phyloP scores from a whole-genome alignment of 2,888 invertebrate genomes.

The Strigamia maritima region DNA sequence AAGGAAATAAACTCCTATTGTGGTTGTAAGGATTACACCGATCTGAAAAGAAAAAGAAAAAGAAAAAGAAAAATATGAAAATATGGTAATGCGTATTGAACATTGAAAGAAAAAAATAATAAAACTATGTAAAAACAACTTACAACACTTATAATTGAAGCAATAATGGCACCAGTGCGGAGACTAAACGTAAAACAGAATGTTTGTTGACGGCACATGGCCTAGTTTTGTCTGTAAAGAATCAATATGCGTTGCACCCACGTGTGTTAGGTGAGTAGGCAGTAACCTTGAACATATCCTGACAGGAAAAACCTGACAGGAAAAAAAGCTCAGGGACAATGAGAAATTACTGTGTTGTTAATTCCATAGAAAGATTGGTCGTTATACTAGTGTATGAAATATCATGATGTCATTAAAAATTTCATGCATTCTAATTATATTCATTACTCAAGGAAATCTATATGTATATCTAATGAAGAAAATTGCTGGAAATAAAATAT shows the following conservation, averaged over 20 bases:
- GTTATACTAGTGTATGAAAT: background rate
- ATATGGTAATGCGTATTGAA: too few species aligned
- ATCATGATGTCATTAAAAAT: background rate
- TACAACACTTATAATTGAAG: background rate
- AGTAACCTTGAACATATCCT: conserved; percentile 25
- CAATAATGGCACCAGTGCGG: background rate
- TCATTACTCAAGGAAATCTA: background rate
- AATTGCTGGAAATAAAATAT: too few species aligned
- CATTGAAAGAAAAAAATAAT: too few species aligned
- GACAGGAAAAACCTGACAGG: background rate
- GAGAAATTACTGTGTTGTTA: conserved; percentile 1
- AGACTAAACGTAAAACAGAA: conserved; percentile 11
- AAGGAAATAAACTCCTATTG: background rate
- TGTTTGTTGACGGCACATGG: conserved; percentile 15
- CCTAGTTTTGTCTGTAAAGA: background rate
- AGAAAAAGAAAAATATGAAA: background rate
- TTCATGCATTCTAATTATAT: background rate
- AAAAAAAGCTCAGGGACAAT: background rate
- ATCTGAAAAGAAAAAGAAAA: background rate
- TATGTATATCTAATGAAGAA: too few species aligned
- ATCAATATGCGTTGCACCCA: background rate
- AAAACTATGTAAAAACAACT: background rate
- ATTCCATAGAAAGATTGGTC: background rate
- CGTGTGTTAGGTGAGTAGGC: background rate
- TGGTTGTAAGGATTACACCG: background rate